These are phyloP conservation scores for Xenopus borealis DNA, from an alignment of 2,113 vertebrate genomes.

Conservation along the genomic window DNA sequence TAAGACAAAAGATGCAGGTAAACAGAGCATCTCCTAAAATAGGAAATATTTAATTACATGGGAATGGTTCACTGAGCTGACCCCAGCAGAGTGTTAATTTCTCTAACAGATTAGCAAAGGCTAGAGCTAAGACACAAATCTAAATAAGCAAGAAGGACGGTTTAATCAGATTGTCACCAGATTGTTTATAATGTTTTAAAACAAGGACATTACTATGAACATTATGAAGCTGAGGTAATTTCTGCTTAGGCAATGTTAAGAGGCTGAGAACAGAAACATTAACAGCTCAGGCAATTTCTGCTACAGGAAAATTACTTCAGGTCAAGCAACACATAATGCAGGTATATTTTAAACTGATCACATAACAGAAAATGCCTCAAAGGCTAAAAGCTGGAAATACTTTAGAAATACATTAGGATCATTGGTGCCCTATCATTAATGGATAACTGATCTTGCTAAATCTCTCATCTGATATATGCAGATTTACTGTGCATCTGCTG, in stretches of 20 bases:
- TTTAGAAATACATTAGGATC: too few relatives aligned
- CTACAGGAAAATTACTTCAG: slow-evolving; percentile 14
- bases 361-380: too few relatives aligned
- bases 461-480: too few relatives aligned
- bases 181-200: slow-evolving; percentile 36
- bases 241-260: slow-evolving; percentile 4
- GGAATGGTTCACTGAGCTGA: slow-evolving; percentile 10
- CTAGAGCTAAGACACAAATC: slow-evolving; percentile 17
- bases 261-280: slow-evolving; percentile 6
- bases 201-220: slow-evolving; percentile 26
- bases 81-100: slow-evolving; percentile 16
- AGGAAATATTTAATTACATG: slow-evolving; percentile 7
- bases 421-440: too few relatives aligned
- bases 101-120: slow-evolving; percentile 9
- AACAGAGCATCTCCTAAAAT: neutral
- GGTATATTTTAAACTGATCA: slow-evolving; percentile 5
- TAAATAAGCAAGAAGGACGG: slow-evolving; percentile 17
- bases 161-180: slow-evolving; percentile 22
- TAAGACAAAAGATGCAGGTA: too few relatives aligned
- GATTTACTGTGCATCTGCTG: too few relatives aligned
- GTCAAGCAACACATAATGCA: slow-evolving; percentile 2
- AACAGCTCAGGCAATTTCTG: slow-evolving; percentile 4
- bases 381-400: too few relatives aligned
- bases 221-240: slow-evolving; percentile 10
- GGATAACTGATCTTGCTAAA: too few relatives aligned